Evolutionary conservation across 2,888 invertebrate species (phyloP).

Genomic region (Amblyjoppa fuscipennis): DNA sequence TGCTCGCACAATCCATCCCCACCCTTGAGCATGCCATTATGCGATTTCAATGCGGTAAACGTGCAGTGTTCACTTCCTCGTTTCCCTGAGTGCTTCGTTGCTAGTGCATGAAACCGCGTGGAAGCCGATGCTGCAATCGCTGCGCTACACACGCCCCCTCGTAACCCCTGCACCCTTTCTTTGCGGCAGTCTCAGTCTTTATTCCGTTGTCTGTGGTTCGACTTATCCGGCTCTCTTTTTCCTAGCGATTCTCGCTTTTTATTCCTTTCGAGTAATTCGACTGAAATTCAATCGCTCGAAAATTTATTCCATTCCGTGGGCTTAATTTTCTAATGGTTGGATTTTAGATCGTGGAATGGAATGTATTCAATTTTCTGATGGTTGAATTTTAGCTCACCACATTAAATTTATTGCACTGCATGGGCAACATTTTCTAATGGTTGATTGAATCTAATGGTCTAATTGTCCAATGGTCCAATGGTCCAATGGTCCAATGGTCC

Average conservation of each 20-base stretch:
- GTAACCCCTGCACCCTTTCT: not conserved
- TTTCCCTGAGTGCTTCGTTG: not conserved
- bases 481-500: too few relatives aligned
- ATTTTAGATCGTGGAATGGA: too few relatives aligned
- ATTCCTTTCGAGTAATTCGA: not conserved
- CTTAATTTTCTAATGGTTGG: not conserved
- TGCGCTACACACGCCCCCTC: not conserved
- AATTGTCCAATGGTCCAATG: too few relatives aligned
- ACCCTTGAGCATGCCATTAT: not conserved
- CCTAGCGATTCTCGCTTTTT: not conserved
- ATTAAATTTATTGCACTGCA: too few relatives aligned
- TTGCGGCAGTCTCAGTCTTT: not conserved
- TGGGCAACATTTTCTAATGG: too few relatives aligned
- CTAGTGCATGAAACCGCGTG: not conserved
- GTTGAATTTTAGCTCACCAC: too few relatives aligned
- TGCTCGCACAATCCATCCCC: not conserved
- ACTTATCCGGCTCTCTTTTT: not conserved
- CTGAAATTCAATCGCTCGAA: not conserved
- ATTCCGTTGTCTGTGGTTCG: not conserved
- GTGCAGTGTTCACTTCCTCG: slow-evolving; percentile 7
- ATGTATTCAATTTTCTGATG: too few relatives aligned
- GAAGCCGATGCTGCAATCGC: slow-evolving; percentile 3
- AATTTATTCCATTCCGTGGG: not conserved
- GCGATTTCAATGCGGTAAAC: slow-evolving; percentile 36
- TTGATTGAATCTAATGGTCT: too few relatives aligned